Evolutionary conservation across 2,888 invertebrate genomes (phyloP), one percentile per base, ranked within the genome.

Genomic region (Ptilodon capucinus): DNA sequence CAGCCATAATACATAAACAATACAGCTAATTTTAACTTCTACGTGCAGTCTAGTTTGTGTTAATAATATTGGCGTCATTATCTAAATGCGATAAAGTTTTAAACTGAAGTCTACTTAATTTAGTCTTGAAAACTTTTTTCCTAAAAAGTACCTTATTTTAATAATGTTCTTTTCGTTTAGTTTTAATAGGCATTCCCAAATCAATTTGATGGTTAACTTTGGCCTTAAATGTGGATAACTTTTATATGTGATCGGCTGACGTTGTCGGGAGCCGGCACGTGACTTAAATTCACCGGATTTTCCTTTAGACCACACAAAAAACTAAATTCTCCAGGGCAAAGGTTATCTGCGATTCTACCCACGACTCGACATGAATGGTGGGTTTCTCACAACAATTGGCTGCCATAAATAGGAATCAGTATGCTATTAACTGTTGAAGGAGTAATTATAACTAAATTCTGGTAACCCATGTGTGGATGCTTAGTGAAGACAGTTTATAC

Each of bases 261-360:
- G 47, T 59, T 40, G 60, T 44, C 40, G 42, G 50, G 32, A 46
- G 25, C 35, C 44, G 42, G 46, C 53, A 76, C 80, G 76, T 79
- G 80, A 77, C 74, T 73, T 57, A 71, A 72, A 75, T 79, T 66
- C 51, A 41, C 50, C 64, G 46, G 57, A 51, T 56, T 60, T 63
- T 60, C 48, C 63, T 64, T 62, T 62, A 68, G 60, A 65, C 64
- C 62, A 64, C 58, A 71, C 59, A 71, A 76, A 74, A 80, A 73
- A 75, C 63, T 64, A 60, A 71, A 76, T 74, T 77, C 58, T 69
- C 59, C 51, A 66, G 64, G 61, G 58, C 60, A 68, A 71, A 72
- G 71, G 74, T 71, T 79, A 84, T 85, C 79, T 70, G 59, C 62
- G 57, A 82, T 85, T 82, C 81, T 57, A 67, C 50, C 64, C 73